Conservation (phyloP, 1,140 invertebrate genomes). For the Potamilus streckersoni region DNA sequence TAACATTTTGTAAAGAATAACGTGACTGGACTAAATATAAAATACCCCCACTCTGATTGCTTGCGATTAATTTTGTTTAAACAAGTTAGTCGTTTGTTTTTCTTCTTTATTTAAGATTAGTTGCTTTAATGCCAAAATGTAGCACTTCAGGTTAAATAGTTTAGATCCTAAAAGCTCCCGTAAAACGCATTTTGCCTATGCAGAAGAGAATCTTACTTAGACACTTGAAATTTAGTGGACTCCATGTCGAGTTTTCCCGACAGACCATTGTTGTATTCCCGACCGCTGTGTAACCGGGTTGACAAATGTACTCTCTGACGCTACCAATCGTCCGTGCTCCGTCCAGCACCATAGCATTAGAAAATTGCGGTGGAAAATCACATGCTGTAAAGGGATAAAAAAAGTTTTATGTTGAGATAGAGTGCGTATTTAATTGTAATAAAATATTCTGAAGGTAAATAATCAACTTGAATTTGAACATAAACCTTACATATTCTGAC, state of each 20-base stretch:
- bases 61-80: too few relatives aligned
- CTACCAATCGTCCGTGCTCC: conserved; percentile 20
- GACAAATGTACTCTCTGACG: not conserved
- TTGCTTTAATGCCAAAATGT: too few relatives aligned
- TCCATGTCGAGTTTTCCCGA: conserved; percentile 13
- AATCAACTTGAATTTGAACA: not conserved
- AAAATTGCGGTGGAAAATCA: conserved; percentile 2
- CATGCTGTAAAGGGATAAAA: conserved; percentile 12
- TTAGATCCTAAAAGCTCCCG: too few relatives aligned
- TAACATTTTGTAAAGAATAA: too few relatives aligned
- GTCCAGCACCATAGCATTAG: conserved; percentile 6
- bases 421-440: not conserved
- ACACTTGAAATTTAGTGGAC: conserved; percentile 9
- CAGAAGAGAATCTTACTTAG: not conserved
- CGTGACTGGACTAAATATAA: too few relatives aligned
- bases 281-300: conserved; percentile 10
- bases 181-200: too few relatives aligned
- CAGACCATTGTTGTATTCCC: conserved; percentile 12
- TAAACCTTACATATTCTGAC: not conserved
- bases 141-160: too few relatives aligned
- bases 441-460: not conserved
- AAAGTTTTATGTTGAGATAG: not conserved
- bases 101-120: too few relatives aligned
- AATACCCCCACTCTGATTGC: too few relatives aligned
- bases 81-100: too few relatives aligned